Evolutionary conservation across 2,888 invertebrate genomes (phyloP), one percentile per base, ranked within the genome.

Genomic region (Ectropis crepuscularia): DNA sequence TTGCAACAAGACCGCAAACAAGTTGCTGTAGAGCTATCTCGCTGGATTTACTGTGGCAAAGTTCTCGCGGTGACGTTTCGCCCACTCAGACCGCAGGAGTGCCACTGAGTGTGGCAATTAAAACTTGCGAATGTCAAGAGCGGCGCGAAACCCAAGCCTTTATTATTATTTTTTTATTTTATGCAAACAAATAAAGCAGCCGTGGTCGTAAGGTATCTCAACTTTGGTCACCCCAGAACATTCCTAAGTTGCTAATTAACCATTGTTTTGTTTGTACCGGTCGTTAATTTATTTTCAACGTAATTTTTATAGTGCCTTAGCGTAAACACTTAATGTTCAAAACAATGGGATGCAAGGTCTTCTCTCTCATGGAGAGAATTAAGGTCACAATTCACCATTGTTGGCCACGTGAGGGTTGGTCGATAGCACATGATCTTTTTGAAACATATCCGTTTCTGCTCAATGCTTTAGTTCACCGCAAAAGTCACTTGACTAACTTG

Each of bases 121-220:
- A 90, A 92, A 92, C 88, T 91, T 90, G 88, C 89, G 86, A 90
- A 91, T 91, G 92, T 91, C 90, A 90, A 91, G 90, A 82, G 83
- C 78, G 77, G 76, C 80, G 76, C 80, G 83, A 83, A 55, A 66
- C 57, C 79, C 76, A 74, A 76, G 77, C 77, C 79, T 84, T 87
- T 85, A 77, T 81, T 85, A 77, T 81, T 85, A 83, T 88, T 87
- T 86, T 86, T 88, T 85, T 84, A 85, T 85, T 87, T 80, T 81
- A 77, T 76, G 76, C 75, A 69, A 78, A 84, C 78, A 83, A 82
- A 83, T 82, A 81, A 80, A 80, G 71, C 68, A 68, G 68, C 72
- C 61, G 67, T 68, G 72, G 72, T 64, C 66, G 68, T 69, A 70
- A 67, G 67, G 70, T 72, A 70, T 72, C 73, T 72, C 76, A 72